Conservation (phyloP, 2,888 invertebrate genomes). For the Clunio marinus region DNA sequence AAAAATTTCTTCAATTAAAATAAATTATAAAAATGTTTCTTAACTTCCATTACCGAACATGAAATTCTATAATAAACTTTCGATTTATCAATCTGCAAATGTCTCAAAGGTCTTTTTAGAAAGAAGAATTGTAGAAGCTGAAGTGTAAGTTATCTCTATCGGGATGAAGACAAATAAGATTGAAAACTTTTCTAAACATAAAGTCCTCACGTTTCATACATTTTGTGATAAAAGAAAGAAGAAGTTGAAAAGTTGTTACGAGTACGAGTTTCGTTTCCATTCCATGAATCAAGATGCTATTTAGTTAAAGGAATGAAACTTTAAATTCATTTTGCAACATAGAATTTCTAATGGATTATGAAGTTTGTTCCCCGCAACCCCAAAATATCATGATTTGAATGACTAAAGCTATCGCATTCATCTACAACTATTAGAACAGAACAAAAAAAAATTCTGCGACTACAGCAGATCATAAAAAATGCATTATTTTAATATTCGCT, state of each 20-base stretch:
- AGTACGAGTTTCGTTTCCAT: conserved; percentile 5
- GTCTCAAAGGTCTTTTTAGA: no score
- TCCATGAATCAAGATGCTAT: no score
- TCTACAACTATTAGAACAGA: background rate
- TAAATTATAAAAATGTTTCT: no score
- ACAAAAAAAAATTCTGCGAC: background rate
- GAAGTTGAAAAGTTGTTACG: background rate
- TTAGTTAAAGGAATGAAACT: no score
- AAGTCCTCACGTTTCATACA: conserved; percentile 13
- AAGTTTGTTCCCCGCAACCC: conserved; percentile 10
- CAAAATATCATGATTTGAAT: conserved; percentile 16
- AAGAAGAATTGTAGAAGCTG: no score
- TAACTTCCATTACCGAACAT: no score
- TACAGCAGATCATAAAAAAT: conserved; percentile 20
- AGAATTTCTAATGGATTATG: background rate
- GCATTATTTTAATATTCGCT: conserved; percentile 30
- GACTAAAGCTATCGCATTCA: background rate
- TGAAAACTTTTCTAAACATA: background rate
- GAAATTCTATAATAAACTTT: no score
- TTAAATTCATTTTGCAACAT: background rate
- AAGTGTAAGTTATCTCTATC: no score
- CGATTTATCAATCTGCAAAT: no score
- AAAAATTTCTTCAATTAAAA: no score
- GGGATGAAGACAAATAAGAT: background rate
- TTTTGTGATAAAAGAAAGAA: background rate